phyloP scores from a whole-genome alignment of 2,113 vertebrate genomes.

The Cyprinodon variegatus region DNA sequence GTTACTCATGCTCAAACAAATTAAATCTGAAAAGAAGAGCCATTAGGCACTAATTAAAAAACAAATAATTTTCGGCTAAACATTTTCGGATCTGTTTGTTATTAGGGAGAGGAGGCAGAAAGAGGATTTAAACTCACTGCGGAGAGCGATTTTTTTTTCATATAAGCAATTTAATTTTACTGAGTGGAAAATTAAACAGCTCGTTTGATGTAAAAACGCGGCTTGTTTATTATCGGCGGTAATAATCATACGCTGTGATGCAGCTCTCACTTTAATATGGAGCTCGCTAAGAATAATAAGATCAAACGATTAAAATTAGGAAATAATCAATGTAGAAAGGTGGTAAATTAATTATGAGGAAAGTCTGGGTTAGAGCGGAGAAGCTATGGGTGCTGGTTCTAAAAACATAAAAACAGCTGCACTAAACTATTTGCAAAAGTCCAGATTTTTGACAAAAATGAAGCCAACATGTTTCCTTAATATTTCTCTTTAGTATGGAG shows the following conservation, averaged over 20 bases:
- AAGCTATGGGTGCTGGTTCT: background rate
- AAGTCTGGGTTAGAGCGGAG: background rate
- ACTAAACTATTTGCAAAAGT: background rate
- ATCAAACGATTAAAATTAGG: background rate
- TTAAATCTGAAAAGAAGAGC: background rate
- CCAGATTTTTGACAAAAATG: background rate
- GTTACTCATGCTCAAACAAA: background rate
- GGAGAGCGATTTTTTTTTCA: background rate
- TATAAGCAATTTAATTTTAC: constrained; percentile 1
- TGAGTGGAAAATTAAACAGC: constrained; percentile 18
- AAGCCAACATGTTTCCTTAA: background rate
- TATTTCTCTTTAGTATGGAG: background rate
- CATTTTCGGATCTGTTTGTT: background rate
- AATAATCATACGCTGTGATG: background rate
- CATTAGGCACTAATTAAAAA: constrained; percentile 1
- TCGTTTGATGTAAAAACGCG: background rate
- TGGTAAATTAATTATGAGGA: background rate
- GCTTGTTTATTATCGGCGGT: background rate
- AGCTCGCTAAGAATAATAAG: background rate
- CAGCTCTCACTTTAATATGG: background rate
- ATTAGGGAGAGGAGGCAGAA: background rate
- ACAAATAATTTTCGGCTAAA: background rate
- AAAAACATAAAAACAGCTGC: background rate
- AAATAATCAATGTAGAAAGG: background rate
- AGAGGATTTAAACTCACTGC: background rate